Percentiles rank a stretch among this genome's conserved stretches.
Conservation (phyloP, 2,113 vertebrate species). For the Casuarius casuarius region DNA sequence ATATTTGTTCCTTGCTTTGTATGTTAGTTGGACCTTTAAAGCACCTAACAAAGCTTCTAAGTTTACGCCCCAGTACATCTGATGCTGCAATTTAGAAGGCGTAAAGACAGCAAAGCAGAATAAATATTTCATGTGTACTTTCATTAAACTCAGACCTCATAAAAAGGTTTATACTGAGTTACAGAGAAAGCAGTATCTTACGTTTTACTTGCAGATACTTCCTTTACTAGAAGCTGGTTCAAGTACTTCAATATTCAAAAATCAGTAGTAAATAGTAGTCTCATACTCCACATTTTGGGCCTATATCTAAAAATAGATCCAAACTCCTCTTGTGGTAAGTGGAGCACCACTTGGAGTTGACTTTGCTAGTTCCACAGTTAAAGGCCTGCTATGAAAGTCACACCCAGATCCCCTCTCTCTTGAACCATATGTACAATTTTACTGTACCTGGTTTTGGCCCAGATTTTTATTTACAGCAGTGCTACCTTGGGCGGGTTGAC, state of each 20-base stretch:
- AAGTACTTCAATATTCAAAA: background rate
- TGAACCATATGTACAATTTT: background rate
- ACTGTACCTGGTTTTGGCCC: background rate
- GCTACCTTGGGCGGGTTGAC: background rate
- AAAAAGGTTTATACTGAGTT: background rate
- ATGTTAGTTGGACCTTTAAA: background rate
- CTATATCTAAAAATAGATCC: background rate
- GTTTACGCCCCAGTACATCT: background rate
- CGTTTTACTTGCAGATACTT: background rate
- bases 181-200: background rate
- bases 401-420: background rate
- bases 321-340: background rate
- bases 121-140: background rate
- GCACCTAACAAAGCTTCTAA: background rate
- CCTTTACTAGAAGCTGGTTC: background rate
- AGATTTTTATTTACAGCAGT: background rate
- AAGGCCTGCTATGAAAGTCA: background rate
- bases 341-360: background rate
- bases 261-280: background rate
- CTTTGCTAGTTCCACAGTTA: background rate
- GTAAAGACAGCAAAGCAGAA: background rate
- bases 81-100: background rate
- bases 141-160: background rate
- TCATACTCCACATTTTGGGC: background rate
- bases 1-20: background rate